These are phyloP conservation scores for Heterotilapia buettikoferi DNA, from an alignment of 2,113 vertebrate genomes.

Conservation along the genomic window DNA sequence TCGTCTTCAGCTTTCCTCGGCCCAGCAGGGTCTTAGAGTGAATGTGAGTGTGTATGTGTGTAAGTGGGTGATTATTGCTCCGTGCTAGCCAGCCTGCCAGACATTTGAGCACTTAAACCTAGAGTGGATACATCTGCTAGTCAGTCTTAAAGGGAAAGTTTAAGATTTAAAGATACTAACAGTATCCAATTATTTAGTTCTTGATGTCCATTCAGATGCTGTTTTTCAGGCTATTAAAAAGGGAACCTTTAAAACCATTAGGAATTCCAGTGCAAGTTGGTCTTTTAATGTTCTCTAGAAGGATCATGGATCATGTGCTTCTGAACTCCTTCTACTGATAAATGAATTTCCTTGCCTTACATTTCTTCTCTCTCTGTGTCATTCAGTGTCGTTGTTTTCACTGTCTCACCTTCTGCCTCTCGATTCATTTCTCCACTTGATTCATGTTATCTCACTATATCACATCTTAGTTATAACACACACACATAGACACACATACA, in stretches of 20 bases:
- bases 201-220: neutral
- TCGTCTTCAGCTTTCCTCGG: conserved; percentile 70
- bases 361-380: neutral
- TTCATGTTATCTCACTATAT: conserved; percentile 16
- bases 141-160: conserved; percentile 28
- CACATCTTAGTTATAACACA: neutral
- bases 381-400: neutral
- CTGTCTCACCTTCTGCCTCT: neutral
- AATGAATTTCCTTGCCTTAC: neutral
- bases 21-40: conserved; percentile 50
- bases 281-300: neutral
- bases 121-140: conserved; percentile 64
- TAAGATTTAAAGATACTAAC: neutral
- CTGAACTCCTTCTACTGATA: neutral
- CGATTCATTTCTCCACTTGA: neutral
- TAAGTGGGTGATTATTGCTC: conserved; percentile 31
- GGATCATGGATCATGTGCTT: neutral
- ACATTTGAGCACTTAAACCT: conserved; percentile 49
- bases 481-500: neutral
- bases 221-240: neutral
- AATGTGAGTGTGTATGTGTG: conserved; percentile 15
- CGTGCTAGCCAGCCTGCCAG: conserved; percentile 40
- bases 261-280: neutral
- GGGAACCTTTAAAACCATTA: neutral
- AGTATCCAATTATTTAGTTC: neutral